phyloP scores from a whole-genome alignment of 2,888 invertebrate species.

The Eledone cirrhosa region DNA sequence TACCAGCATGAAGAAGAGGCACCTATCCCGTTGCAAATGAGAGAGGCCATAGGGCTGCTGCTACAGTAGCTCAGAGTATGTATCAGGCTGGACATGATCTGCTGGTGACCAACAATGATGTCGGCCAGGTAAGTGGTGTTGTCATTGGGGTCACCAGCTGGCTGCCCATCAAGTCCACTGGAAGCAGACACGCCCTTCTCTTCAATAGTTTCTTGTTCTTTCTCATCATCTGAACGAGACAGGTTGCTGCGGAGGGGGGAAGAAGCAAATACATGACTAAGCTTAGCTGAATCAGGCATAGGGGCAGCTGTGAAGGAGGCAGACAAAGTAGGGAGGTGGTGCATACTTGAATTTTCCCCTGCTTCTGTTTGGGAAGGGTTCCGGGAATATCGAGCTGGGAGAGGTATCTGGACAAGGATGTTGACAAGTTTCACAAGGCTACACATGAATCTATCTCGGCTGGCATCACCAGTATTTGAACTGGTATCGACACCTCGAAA shows the following conservation, averaged over 20 bases:
- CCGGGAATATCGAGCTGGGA: conserved; percentile 35
- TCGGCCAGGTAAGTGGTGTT: conserved; percentile 52
- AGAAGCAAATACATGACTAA: conserved; percentile 49
- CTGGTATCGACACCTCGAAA: conserved; percentile 72
- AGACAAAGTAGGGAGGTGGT: conserved; percentile 12
- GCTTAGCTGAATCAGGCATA: conserved; percentile 56
- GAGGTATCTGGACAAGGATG: conserved; percentile 54
- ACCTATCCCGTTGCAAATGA: conserved; percentile 68
- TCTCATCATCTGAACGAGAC: conserved; percentile 55
- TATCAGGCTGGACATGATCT: conserved; percentile 85
- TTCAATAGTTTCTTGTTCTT: conserved; percentile 80
- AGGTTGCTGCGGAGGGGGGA: conserved; percentile 41
- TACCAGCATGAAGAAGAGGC: conserved; percentile 21
- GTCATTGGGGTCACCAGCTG: conserved; percentile 30
- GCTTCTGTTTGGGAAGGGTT: conserved; percentile 33
- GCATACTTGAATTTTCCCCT: neutral
- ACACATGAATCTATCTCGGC: conserved; percentile 62
- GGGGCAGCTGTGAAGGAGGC: conserved; percentile 39
- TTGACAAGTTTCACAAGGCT: conserved; percentile 61
- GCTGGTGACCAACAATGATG: conserved; percentile 65
- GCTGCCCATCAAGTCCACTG: conserved; percentile 37
- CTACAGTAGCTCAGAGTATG: conserved; percentile 82
- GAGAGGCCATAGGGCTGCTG: conserved; percentile 76
- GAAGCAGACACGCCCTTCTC: conserved; percentile 67
- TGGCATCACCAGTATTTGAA: conserved; percentile 54